These are phyloP conservation scores for Okapia johnstoni DNA, from an alignment of 2,113 vertebrate species.

Conservation along the genomic window DNA sequence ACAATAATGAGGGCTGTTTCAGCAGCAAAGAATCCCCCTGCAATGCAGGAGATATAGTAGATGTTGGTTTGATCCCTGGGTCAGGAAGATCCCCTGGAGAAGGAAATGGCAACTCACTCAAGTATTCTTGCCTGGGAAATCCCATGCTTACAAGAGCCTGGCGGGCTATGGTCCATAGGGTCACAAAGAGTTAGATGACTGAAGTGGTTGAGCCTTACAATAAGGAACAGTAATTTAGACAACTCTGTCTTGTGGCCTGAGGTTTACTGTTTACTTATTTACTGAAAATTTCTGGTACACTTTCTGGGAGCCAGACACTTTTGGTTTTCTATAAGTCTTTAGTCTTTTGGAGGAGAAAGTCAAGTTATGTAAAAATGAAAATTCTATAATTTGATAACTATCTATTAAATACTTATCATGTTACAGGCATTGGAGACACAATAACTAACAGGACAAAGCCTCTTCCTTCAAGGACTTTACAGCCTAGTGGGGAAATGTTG, in stretches of 20 bases:
- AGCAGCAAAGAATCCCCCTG: not conserved
- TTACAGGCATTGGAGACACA: not conserved
- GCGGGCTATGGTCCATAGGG: not conserved
- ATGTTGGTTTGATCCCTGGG: not conserved
- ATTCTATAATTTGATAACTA: not conserved
- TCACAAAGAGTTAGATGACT: not conserved
- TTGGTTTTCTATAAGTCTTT: not conserved
- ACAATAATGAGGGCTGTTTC: not conserved
- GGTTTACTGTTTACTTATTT: not conserved
- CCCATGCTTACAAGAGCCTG: not conserved
- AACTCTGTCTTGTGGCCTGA: not conserved
- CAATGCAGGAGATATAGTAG: not conserved
- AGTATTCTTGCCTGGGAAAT: not conserved
- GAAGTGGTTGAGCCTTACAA: not conserved
- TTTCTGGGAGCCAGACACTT: not conserved
- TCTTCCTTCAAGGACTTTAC: not conserved
- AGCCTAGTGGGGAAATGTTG: not conserved
- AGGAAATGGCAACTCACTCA: not conserved
- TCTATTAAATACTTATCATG: not conserved
- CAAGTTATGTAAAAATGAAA: constrained; percentile 19
- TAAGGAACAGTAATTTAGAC: not conserved
- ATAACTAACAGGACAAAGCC: not conserved
- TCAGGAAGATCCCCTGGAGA: not conserved
- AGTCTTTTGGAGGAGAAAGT: not conserved
- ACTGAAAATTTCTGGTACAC: not conserved